Evolutionary conservation across 2,888 invertebrate species (phyloP).

Genomic region (Eurytoma californica): DNA sequence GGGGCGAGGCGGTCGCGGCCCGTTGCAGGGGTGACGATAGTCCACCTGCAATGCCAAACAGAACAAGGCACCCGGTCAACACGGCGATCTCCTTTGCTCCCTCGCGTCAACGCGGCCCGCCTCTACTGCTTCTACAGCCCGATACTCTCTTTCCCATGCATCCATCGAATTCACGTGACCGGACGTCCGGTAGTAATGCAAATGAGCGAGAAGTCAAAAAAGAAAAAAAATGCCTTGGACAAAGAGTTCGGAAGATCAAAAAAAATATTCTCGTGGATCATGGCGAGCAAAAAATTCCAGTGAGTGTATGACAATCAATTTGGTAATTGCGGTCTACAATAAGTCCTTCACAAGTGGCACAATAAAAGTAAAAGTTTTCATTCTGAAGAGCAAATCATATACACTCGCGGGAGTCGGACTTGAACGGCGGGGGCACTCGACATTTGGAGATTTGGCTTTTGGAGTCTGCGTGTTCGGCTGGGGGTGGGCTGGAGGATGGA

Average conservation of each 20-base stretch:
- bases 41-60: slow-evolving; percentile 75
- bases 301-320: slow-evolving; percentile 45
- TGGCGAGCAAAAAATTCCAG: slow-evolving; percentile 12
- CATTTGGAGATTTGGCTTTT: slow-evolving; percentile 63
- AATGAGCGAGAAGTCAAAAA: slow-evolving; percentile 12
- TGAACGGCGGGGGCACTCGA: slow-evolving; percentile 47
- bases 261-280: not conserved
- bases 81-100: slow-evolving; percentile 16
- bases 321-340: slow-evolving; percentile 47
- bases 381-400: slow-evolving; percentile 56
- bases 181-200: not conserved
- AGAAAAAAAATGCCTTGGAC: not conserved
- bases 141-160: slow-evolving; percentile 71
- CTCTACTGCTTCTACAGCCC: slow-evolving; percentile 25
- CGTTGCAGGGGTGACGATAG: slow-evolving; percentile 75
- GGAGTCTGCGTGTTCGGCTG: slow-evolving; percentile 59
- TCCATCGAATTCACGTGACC: slow-evolving; percentile 39
- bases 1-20: slow-evolving; percentile 74
- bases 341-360: slow-evolving; percentile 40
- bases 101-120: slow-evolving; percentile 49
- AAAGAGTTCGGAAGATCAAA: not conserved
- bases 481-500: slow-evolving; percentile 51
- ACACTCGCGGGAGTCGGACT: slow-evolving; percentile 48
- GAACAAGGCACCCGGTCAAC: slow-evolving; percentile 63
- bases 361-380: slow-evolving; percentile 53